Evolutionary conservation across 2,113 vertebrate genomes (phyloP), one percentile per base, ranked within the genome.

Genomic region (Girardinichthys multiradiatus): DNA sequence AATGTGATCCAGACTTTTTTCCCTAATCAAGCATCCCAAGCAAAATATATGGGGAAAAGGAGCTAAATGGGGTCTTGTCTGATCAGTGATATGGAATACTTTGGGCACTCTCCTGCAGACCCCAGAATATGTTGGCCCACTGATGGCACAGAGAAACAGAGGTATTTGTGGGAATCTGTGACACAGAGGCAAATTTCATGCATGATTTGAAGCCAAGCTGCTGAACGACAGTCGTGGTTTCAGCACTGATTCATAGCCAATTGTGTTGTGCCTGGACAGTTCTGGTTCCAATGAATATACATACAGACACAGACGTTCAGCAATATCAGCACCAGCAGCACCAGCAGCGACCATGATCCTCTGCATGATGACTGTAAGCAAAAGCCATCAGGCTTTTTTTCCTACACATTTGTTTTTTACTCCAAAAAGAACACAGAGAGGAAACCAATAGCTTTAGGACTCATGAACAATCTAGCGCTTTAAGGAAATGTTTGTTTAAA

Each of bases 141-240:
- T 68, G 28, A 5, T 58, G 72, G 77, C 72, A 81, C 76, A 54
- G 79, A 76, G 71, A 80, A 71, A 79, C 76, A 37, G 82, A 77
- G 45, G 45, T 51, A 37, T 80, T 72, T 68, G 61, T 57, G 76
- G 57, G 58, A 59, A 57, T 84, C 66, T 68, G 63, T 54, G 70
- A 82, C 70, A 80, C 77, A 65, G 74, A 75, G 68, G 51, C 66
- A 83, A 75, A 72, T 89, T 82, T 81, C 83, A 87, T 74, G 87
- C 84, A 84, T 83, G 83, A 65, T 85, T 84, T 84, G 83, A 86
- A 87, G 70, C 80, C 83, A 77, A 70, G 74, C 83, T 76, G 80
- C 73, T 74, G 82, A 89, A 84, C 68, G 29, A 82, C 59, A 29
- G 5, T 29, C 19, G 67, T 27, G 68, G 69, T 58, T 61, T 54